Evolutionary conservation across 2,113 vertebrate genomes (phyloP).

Genomic region (Beaufortia kweichowensis): DNA sequence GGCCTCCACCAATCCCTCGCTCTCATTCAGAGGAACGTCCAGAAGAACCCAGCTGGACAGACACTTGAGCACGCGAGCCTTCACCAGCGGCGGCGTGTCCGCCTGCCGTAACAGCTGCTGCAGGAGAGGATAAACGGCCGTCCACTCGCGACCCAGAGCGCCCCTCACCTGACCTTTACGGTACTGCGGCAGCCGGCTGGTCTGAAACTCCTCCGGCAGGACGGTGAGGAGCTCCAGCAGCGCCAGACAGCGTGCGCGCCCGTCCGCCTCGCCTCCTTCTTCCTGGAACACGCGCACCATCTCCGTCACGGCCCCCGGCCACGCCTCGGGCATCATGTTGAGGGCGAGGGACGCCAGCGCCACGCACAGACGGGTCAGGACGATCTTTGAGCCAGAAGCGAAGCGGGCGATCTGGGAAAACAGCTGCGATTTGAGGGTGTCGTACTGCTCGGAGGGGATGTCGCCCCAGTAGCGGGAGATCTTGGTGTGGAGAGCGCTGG

Average conservation of each 20-base stretch:
- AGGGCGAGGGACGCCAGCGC: constrained; percentile 94
- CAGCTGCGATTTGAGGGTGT: constrained; percentile 93
- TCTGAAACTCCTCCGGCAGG: constrained; percentile 97
- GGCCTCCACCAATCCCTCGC: constrained; percentile 91
- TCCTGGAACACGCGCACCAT: constrained; percentile 98
- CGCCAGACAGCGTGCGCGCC: constrained; percentile 91
- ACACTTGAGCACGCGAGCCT: constrained; percentile 96
- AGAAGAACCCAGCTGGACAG: constrained; percentile 98
- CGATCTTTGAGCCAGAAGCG: constrained; percentile 94
- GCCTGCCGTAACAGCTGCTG: constrained; percentile 92
- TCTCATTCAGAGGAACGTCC: constrained; percentile 92
- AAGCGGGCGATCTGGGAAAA: constrained; percentile 96
- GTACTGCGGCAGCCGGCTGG: constrained; percentile 93
- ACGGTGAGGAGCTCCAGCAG: constrained; percentile 96
- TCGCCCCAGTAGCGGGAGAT: constrained; percentile 98
- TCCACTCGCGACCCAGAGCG: constrained; percentile 88
- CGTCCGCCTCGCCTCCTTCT: constrained; percentile 89
- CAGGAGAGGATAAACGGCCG: constrained; percentile 89
- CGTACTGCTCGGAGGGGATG: constrained; percentile 95
- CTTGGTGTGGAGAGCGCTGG: constrained; percentile 96
- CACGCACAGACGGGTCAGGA: constrained; percentile 95
- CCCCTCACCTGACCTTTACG: constrained; percentile 92
- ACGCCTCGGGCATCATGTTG: constrained; percentile 97
- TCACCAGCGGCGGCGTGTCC: constrained; percentile 91
- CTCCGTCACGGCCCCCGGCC: constrained; percentile 94